These are phyloP conservation scores for Chlorops oryzae DNA, from an alignment of 1,140 invertebrate genomes.

Conservation along the genomic window DNA sequence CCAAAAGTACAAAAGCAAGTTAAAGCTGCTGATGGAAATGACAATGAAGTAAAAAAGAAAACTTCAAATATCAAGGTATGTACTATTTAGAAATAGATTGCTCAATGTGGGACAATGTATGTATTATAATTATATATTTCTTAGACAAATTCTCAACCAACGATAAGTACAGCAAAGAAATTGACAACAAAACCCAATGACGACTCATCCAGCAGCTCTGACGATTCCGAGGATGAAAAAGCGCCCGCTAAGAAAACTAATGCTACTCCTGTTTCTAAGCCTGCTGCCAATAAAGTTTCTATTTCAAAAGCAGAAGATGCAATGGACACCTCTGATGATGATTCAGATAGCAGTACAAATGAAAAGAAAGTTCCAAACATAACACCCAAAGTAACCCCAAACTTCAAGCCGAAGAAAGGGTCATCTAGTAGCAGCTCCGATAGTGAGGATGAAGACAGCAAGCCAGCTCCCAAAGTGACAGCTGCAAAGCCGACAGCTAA, in stretches of 20 bases:
- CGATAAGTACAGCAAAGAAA: too few relatives aligned
- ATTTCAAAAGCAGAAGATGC: not conserved
- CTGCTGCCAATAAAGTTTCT: constrained; percentile 17
- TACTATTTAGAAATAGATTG: too few relatives aligned
- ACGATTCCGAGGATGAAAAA: too few relatives aligned
- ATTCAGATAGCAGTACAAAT: constrained; percentile 30
- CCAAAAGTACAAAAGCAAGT: too few relatives aligned
- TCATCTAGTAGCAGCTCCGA: constrained; percentile 30
- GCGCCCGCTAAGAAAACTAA: constrained; percentile 18
- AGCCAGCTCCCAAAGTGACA: constrained; percentile 19
- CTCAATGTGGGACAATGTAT: too few relatives aligned
- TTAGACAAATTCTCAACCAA: too few relatives aligned
- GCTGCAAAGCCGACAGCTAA: constrained; percentile 21
- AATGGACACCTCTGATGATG: constrained; percentile 7
- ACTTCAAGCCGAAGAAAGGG: constrained; percentile 23
- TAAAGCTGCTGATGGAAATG: too few relatives aligned
- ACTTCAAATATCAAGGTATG: too few relatives aligned
- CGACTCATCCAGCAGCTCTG: too few relatives aligned
- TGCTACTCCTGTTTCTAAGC: constrained; percentile 16
- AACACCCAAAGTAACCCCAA: constrained; percentile 17
- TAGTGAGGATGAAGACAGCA: constrained; percentile 28
- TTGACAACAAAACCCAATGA: too few relatives aligned
- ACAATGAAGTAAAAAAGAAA: too few relatives aligned
- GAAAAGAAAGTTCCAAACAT: constrained; percentile 27
- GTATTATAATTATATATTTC: too few relatives aligned